These are phyloP conservation scores for Ctenosaura bakeri DNA, from an alignment of 2,797 vertebrate genomes.

Conservation along the genomic window DNA sequence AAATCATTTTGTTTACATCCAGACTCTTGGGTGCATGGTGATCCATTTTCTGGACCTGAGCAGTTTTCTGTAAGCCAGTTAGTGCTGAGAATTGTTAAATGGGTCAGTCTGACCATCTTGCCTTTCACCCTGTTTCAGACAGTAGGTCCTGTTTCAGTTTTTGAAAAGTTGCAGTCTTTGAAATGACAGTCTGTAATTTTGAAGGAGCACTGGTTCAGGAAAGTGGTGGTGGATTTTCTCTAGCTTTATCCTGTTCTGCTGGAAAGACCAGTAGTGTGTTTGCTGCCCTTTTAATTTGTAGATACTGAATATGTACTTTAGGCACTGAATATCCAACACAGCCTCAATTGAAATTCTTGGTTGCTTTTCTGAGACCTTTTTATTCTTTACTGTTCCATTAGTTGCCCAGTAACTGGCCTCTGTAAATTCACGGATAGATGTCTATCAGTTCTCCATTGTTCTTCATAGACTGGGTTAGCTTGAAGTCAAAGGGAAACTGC, in stretches of 20 bases:
- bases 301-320: not conserved
- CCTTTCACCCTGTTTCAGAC: too few species aligned
- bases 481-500: not conserved
- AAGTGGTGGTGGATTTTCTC: not conserved
- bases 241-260: not conserved
- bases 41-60: too few species aligned
- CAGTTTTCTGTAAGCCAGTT: too few species aligned
- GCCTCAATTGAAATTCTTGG: constrained; percentile 30
- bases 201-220: not conserved
- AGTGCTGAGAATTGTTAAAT: too few species aligned
- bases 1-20: too few species aligned
- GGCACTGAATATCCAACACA: not conserved
- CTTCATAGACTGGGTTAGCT: not conserved
- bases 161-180: not conserved
- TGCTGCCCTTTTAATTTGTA: not conserved
- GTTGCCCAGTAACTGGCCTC: not conserved
- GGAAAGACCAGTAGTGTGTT: not conserved
- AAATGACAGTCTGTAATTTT: not conserved
- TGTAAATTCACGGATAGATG: not conserved
- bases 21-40: too few species aligned
- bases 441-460: not conserved
- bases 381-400: constrained; percentile 30
- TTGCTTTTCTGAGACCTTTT: constrained; percentile 26
- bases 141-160: not conserved
- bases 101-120: too few species aligned